Percentiles rank a stretch among this genome's conserved stretches.
phyloP scores from a whole-genome alignment of 2,113 vertebrate species.

The Philantomba maxwellii region DNA sequence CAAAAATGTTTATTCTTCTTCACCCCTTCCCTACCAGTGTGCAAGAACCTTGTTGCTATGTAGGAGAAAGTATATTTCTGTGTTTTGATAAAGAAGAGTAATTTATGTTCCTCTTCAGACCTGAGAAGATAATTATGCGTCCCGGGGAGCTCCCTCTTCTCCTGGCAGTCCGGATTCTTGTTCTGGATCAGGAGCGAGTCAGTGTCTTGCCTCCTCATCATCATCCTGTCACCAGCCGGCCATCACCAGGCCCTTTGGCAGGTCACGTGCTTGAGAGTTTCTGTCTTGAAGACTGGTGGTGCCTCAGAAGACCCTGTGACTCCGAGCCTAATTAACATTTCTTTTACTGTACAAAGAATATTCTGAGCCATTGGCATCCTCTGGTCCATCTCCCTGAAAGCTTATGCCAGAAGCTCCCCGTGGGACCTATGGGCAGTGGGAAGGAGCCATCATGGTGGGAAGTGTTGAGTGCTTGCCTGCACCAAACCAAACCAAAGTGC shows the following conservation, averaged over 20 bases:
- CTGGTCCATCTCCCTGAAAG: slow-evolving; percentile 64
- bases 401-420: slow-evolving; percentile 68
- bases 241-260: background rate
- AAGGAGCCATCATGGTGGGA: slow-evolving; percentile 3
- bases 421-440: slow-evolving; percentile 56
- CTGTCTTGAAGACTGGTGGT: slow-evolving; percentile 50
- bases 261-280: background rate
- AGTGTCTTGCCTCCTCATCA: background rate
- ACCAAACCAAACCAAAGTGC: slow-evolving; percentile 14
- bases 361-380: slow-evolving; percentile 61
- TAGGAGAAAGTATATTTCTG: slow-evolving; percentile 33
- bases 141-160: background rate
- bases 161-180: slow-evolving; percentile 25
- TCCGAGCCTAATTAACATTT: slow-evolving; percentile 67
- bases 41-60: slow-evolving; percentile 3
- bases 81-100: slow-evolving; percentile 53
- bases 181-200: background rate
- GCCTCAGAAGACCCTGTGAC: slow-evolving; percentile 62
- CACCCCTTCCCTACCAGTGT: background rate
- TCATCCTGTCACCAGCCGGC: background rate
- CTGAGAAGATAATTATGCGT: slow-evolving; percentile 41
- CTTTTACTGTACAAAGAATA: slow-evolving; percentile 56
- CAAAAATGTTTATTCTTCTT: slow-evolving; percentile 19
- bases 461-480: slow-evolving; percentile 2
- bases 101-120: slow-evolving; percentile 37